Conservation (phyloP, 2,888 invertebrate species). For the Oscheius sp. region DNA sequence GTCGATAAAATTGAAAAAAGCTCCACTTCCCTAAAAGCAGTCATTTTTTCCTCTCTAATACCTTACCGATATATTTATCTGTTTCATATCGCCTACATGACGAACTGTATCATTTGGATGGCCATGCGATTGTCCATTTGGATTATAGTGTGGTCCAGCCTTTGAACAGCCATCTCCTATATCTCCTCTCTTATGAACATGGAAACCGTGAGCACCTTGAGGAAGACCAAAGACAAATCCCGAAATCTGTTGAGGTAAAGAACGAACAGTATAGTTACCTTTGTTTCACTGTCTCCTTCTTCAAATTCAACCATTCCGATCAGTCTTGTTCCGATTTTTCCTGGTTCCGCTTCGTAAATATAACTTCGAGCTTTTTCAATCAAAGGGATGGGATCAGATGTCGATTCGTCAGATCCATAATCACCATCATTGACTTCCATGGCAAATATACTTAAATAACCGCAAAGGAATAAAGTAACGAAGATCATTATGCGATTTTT, state of each 20-base stretch:
- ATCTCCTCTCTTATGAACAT: slow-evolving; percentile 66
- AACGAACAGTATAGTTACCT: slow-evolving; percentile 26
- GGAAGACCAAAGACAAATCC: slow-evolving; percentile 57
- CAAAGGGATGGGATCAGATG: too few relatives aligned
- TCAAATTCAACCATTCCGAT: slow-evolving; percentile 54
- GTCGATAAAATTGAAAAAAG: slow-evolving; percentile 54
- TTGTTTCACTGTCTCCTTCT: slow-evolving; percentile 45
- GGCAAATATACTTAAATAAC: too few relatives aligned
- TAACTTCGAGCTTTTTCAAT: slow-evolving; percentile 43
- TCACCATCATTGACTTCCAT: too few relatives aligned
- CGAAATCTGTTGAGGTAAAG: too few relatives aligned
- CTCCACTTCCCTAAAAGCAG: slow-evolving; percentile 48
- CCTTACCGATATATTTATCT: slow-evolving; percentile 27
- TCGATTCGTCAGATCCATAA: too few relatives aligned
- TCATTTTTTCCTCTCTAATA: not conserved
- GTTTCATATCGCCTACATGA: slow-evolving; percentile 70
- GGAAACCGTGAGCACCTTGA: slow-evolving; percentile 66
- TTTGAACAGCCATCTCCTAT: slow-evolving; percentile 65
- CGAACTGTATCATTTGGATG: slow-evolving; percentile 61
- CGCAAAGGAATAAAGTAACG: too few relatives aligned
- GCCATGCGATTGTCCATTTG: slow-evolving; percentile 69
- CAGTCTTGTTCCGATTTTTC: slow-evolving; percentile 37
- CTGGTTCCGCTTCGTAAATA: slow-evolving; percentile 46
- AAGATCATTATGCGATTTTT: too few relatives aligned
- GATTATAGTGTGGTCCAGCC: slow-evolving; percentile 71